Base-by-base conservation (phyloP, 2,888 invertebrate species). In the Neoscelio sp. region DNA sequence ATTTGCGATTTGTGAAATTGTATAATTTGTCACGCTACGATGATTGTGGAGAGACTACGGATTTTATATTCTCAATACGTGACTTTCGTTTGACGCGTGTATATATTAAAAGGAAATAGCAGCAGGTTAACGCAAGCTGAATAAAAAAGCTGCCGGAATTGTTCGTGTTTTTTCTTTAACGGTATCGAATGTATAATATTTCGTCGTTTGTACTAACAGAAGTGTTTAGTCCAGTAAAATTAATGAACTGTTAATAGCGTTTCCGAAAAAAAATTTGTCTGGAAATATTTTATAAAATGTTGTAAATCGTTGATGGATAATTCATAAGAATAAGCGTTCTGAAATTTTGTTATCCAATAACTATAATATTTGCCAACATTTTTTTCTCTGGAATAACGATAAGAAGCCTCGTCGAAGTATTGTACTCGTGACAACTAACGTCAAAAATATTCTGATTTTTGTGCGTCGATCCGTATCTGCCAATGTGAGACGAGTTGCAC, bases 211-310 rank as follows among this genome's bases (percentile, higher is more conserved):
- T 62, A 62, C 23, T 20, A 13, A 13, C 46, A 5, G 23, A 46
- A 56, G 23, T 13, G 38, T 23, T 60, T 60, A 44, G 60, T 33
- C 15, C 12, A 13, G 1, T 23, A 38, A 56, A n/a, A 38, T 50
- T 3, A 17, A 33, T 26, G 33, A 28, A 44, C n/a, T n/a, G n/a
- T n/a, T n/a, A n/a, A n/a, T n/a, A n/a, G n/a, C n/a, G n/a, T n/a
- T n/a, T n/a, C n/a, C n/a, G n/a, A n/a, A n/a, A n/a, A n/a, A n/a
- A n/a, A n/a, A n/a, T n/a, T n/a, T n/a, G n/a, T n/a, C n/a, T n/a
- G n/a, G n/a, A n/a, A n/a, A n/a, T n/a, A n/a, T n/a, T n/a, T n/a
- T n/a, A n/a, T n/a, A n/a, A n/a, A n/a, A n/a, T n/a, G n/a, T n/a
- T n/a, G n/a, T n/a, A n/a, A n/a, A n/a, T n/a, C n/a, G n/a, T n/a